Evolutionary conservation across 2,113 vertebrate species (phyloP).

Genomic region (Hyla sarda): DNA sequence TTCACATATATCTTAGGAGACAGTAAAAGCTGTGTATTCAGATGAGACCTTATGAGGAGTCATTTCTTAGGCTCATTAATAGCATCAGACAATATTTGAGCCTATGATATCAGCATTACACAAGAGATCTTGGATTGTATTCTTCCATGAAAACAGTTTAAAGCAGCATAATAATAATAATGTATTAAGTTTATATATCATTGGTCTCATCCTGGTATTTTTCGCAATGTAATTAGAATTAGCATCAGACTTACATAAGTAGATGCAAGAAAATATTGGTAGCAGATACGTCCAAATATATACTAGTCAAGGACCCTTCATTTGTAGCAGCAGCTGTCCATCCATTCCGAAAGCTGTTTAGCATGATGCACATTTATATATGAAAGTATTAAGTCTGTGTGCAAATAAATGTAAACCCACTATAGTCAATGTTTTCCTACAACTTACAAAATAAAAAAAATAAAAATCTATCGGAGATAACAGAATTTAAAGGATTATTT

Average conservation of each 20-base stretch:
- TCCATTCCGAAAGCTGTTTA: not conserved
- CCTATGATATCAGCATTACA: not conserved
- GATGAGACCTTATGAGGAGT: not conserved
- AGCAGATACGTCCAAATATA: not conserved
- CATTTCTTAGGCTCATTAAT: slow-evolving; percentile 9
- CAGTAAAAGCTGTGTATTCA: not conserved
- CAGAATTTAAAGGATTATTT: too few relatives aligned
- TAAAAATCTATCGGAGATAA: too few relatives aligned
- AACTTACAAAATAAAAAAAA: not conserved
- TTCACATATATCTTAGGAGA: not conserved
- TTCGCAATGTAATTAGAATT: not conserved
- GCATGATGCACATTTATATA: not conserved
- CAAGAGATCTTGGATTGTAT: slow-evolving; percentile 6
- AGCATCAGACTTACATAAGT: not conserved
- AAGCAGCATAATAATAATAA: not conserved
- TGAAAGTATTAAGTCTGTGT: not conserved
- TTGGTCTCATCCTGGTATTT: too few relatives aligned
- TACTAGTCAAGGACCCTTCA: not conserved
- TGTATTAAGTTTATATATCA: not conserved
- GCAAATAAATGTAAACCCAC: not conserved
- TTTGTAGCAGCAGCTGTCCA: not conserved
- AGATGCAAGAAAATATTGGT: slow-evolving; percentile 2
- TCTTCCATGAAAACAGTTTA: too few relatives aligned
- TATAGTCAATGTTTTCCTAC: not conserved
- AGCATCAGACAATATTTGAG: slow-evolving; percentile 7